phyloP scores from a whole-genome alignment of 2,113 vertebrate genomes.

The Epinephelus fuscoguttatus region DNA sequence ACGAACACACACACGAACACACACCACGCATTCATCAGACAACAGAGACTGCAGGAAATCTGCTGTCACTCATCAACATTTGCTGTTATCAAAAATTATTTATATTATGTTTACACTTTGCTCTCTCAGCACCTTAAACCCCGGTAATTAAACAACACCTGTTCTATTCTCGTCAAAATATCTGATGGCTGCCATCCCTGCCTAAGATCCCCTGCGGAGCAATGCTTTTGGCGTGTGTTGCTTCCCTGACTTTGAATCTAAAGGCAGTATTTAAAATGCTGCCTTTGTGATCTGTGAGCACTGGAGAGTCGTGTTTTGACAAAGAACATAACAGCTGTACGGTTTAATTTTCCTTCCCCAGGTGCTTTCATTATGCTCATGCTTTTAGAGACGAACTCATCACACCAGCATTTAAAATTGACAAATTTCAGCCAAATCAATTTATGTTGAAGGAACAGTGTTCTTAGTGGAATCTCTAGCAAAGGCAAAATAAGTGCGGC shows the following conservation, averaged over 20 bases:
- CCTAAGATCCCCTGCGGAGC: constrained; percentile 30
- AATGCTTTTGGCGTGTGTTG: constrained; percentile 27
- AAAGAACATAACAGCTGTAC: not conserved
- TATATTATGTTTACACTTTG: constrained; percentile 54
- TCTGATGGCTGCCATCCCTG: constrained; percentile 46
- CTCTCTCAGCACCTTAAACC: constrained; percentile 53
- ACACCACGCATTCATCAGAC: not conserved
- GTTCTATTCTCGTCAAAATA: constrained; percentile 52
- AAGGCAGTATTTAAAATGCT: not conserved
- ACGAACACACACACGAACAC: not conserved
- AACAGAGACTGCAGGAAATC: constrained; percentile 46
- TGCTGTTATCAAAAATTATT: constrained; percentile 62
- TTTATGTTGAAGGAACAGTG: accelerated
- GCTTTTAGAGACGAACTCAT: not conserved
- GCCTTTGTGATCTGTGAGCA: constrained; percentile 3
- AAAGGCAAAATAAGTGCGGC: not conserved
- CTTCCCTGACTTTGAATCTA: constrained; percentile 32
- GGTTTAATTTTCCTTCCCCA: not conserved
- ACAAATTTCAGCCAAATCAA: not conserved
- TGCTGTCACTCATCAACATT: constrained; percentile 48
- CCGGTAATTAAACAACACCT: constrained; percentile 69
- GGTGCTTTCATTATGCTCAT: not conserved
- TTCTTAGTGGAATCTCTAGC: not conserved
- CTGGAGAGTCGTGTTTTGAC: not conserved
- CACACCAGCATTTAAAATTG: not conserved